Evolutionary conservation across 1,140 invertebrate species (phyloP).

Genomic region (Paracyclopina nana): DNA sequence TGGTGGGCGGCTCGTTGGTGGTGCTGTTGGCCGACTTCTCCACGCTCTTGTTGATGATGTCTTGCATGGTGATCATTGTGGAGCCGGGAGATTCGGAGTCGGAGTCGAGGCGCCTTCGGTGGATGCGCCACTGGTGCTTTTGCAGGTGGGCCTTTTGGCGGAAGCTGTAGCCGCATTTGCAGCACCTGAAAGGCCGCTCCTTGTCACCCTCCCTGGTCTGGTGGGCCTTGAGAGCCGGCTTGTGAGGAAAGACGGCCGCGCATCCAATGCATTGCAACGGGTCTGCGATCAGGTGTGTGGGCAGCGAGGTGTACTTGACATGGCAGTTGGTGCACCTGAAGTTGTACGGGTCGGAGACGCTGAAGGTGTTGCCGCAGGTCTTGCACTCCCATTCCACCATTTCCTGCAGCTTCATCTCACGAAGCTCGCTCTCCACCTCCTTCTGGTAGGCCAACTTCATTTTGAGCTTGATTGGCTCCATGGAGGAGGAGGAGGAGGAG

Average conservation of each 20-base stretch:
- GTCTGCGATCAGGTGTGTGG: slow-evolving; percentile 11
- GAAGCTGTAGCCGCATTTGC: slow-evolving; percentile 21
- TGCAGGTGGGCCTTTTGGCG: slow-evolving; percentile 21
- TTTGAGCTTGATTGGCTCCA: slow-evolving; percentile 10
- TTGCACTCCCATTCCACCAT: slow-evolving; percentile 10
- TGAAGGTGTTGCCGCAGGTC: slow-evolving; percentile 2
- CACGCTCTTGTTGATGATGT: too few relatives aligned
- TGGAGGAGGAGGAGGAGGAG: too few relatives aligned
- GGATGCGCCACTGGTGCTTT: slow-evolving; percentile 19
- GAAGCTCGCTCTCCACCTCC: neutral
- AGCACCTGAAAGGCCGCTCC: slow-evolving; percentile 21
- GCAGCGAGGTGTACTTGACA: slow-evolving; percentile 10
- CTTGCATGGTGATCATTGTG: too few relatives aligned
- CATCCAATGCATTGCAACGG: slow-evolving; percentile 13
- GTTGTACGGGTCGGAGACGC: slow-evolving; percentile 5
- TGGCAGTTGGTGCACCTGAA: slow-evolving; percentile 7
- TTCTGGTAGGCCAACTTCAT: slow-evolving; percentile 11
- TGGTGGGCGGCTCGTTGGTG: too few relatives aligned
- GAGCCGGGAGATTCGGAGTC: too few relatives aligned
- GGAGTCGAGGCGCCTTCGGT: neutral
- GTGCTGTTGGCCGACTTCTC: too few relatives aligned
- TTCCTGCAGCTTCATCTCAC: neutral
- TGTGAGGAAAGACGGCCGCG: slow-evolving; percentile 6
- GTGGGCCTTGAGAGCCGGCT: slow-evolving; percentile 12
- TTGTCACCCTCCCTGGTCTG: slow-evolving; percentile 1